Conservation (phyloP, 2,888 invertebrate species). For the Pachycephus smyrnensis region DNA sequence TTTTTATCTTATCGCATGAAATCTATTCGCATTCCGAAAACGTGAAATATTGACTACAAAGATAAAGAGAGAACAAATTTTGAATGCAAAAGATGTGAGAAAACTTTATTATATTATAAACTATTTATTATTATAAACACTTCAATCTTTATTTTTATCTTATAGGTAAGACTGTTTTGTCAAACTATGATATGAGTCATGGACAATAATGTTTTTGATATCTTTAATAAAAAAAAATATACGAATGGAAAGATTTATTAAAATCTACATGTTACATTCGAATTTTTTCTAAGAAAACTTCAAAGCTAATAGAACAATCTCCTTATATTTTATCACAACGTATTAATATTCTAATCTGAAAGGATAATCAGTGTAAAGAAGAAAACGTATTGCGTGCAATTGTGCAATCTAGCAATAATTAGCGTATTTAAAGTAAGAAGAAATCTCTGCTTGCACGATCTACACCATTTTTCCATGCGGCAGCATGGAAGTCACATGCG, state of each 20-base stretch:
- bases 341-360: not conserved
- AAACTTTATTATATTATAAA: no score
- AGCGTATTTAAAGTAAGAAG: not conserved
- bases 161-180: not conserved
- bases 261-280: not conserved
- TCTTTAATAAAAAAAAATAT: not conserved
- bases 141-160: not conserved
- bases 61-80: not conserved
- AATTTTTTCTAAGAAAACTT: not conserved
- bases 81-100: not conserved
- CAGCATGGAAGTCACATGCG: slow-evolving; percentile 54
- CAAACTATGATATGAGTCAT: not conserved
- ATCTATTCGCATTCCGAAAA: not conserved
- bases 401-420: no score
- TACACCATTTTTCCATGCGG: slow-evolving; percentile 26
- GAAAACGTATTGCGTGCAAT: not conserved
- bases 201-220: not conserved
- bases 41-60: not conserved
- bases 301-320: not conserved
- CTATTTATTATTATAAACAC: not conserved
- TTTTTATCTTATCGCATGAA: not conserved
- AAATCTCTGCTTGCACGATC: not conserved
- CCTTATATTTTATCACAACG: not conserved
- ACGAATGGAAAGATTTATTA: not conserved
- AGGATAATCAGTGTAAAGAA: not conserved